Conservation (phyloP, 2,797 vertebrate species). For the Chloroceryle inda region DNA sequence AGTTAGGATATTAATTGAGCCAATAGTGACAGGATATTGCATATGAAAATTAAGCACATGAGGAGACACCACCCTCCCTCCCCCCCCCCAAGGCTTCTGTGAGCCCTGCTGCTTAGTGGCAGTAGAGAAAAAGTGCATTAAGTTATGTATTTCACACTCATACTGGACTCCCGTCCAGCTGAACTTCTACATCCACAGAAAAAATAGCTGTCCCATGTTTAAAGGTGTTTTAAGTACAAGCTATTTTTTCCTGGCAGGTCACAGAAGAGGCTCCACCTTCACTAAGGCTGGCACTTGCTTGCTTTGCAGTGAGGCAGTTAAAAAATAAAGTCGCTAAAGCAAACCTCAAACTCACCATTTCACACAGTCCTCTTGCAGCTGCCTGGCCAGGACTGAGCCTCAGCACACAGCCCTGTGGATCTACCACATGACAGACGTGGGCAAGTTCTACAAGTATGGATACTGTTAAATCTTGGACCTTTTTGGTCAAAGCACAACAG, state of each 20-base stretch:
- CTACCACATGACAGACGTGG: not conserved
- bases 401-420: not conserved
- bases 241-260: not conserved
- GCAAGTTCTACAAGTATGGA: not conserved
- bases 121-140: not conserved
- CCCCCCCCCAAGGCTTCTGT: not conserved
- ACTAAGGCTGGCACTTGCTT: not conserved
- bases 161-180: not conserved
- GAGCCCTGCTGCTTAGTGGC: not conserved
- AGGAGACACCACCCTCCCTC: not conserved
- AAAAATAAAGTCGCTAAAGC: not conserved
- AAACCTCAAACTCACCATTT: not conserved
- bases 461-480: not conserved
- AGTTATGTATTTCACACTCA: rapidly evolving
- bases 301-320: not conserved
- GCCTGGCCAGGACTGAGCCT: not conserved
- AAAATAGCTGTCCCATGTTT: not conserved
- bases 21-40: not conserved
- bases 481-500: not conserved
- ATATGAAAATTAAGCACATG: not conserved
- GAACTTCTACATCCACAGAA: not conserved
- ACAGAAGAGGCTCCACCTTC: not conserved
- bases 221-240: not conserved
- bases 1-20: not conserved
- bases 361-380: not conserved